These are phyloP conservation scores for Drosophila fuyamai DNA, from an alignment of 1,140 invertebrate genomes.

Conservation along the genomic window DNA sequence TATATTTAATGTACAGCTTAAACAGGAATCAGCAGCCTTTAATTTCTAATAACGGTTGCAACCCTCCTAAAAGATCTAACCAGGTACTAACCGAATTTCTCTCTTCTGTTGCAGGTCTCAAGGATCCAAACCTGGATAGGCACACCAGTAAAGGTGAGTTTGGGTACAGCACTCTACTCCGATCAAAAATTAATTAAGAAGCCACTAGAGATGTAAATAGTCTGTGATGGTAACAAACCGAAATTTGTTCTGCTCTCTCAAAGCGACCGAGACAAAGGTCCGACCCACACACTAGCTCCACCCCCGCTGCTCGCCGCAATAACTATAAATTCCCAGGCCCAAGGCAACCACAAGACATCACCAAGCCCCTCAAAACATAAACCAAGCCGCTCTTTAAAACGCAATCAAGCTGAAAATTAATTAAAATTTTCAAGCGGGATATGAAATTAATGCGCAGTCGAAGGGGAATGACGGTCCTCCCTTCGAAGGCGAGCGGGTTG, in stretches of 20 bases:
- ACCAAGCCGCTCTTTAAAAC: constrained; percentile 80
- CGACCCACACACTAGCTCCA: constrained; percentile 29
- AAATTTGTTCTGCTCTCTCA: constrained; percentile 51
- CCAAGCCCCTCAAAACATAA: constrained; percentile 42
- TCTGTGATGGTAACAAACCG: constrained; percentile 64
- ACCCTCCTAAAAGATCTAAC: constrained; percentile 20
- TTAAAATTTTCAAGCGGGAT: constrained; percentile 83
- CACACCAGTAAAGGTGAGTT: constrained; percentile 73
- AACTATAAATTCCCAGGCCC: constrained; percentile 74
- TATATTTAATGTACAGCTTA: not conserved
- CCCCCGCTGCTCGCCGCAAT: constrained; percentile 60
- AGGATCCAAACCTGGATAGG: constrained; percentile 80
- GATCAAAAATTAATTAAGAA: constrained; percentile 51
- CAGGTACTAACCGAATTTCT: not conserved
- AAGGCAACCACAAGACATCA: constrained; percentile 38
- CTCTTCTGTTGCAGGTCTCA: constrained; percentile 65
- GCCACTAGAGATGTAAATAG: constrained; percentile 51
- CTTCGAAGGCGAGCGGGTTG: constrained; percentile 3
- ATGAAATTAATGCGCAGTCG: constrained; percentile 76
- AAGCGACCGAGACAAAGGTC: constrained; percentile 56
- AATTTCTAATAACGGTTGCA: too few relatives aligned
- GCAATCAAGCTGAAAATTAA: constrained; percentile 85
- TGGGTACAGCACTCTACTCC: not conserved
- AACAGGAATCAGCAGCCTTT: constrained; percentile 63
- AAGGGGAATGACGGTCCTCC: constrained; percentile 25